Evolutionary conservation across 1,140 invertebrate species (phyloP), one percentile per base, ranked within the genome.

Genomic region (Zaprionus gabonicus): DNA sequence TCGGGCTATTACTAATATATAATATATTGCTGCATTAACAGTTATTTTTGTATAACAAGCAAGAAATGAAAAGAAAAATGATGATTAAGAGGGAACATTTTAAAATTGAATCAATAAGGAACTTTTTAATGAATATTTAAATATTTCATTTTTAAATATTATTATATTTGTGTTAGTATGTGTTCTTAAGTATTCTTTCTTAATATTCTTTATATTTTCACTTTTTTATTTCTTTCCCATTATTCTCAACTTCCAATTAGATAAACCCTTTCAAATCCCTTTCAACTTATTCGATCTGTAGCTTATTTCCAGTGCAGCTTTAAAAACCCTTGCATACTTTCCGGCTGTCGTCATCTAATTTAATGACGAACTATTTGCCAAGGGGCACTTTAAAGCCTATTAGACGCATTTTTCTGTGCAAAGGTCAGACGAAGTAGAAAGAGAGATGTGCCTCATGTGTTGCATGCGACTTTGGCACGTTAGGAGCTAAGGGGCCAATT

Each of bases 381-480:
- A 38, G 41, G n/a, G 23, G 46, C 63, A 72, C 57, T 76, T 71
- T 76, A 71, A 71, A 65, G 31, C 23, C 55, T 46, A 76, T 76
- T 76, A 72, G 63, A 72, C 58, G 70, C 74, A 76, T 56, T 56
- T 67, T 57, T 60, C n/a, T 62, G 69, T 49, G 64, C 66, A 88
- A 88, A 88, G 84, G 85, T 88, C 84, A 90, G 71, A 25, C 46
- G 41, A 46, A 25, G 20, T 13, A 10, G 46, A 13, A n/a, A 46
- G 17, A 46, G 7, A 46, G 69, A 71, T 71, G 68, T 65, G 72
- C 66, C 38, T 23, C 72, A 75, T 76, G 68, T 72, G 68, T 63
- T 76, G 69, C 59, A 73, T 80, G 78, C 71, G 71, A 88, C 74
- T 83, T 81, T 88, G 71, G 57, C 78, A 76, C 49, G 63, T 76